These are phyloP conservation scores for Callaeas wilsoni DNA, from an alignment of 2,113 vertebrate species.

Conservation along the genomic window DNA sequence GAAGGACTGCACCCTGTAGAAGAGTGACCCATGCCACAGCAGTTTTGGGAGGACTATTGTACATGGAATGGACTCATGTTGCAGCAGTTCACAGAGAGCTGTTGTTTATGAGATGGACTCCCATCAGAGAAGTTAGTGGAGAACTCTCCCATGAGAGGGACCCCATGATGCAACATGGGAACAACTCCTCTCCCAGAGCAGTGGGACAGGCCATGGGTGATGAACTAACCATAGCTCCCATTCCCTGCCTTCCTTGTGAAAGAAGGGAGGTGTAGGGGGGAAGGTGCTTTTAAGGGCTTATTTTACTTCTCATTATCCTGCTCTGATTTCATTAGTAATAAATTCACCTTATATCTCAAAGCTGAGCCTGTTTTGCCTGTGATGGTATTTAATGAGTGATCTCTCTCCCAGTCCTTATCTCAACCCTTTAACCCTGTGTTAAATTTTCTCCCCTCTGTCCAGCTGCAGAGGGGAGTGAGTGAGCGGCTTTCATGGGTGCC, in stretches of 20 bases:
- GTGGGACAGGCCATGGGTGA: background rate
- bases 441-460: background rate
- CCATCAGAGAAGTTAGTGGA: accelerated
- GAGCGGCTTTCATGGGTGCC: background rate
- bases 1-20: background rate
- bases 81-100: background rate
- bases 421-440: background rate
- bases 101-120: background rate
- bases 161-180: background rate
- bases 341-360: background rate
- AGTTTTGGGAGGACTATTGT: background rate
- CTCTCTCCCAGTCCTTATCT: background rate
- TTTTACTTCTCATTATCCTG: background rate
- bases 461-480: background rate
- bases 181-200: background rate
- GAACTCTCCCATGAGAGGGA: background rate
- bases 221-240: background rate
- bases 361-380: background rate
- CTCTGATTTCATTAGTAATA: background rate
- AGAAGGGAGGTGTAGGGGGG: too few species aligned
- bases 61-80: accelerated
- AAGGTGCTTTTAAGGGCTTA: background rate
- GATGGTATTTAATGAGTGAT: background rate
- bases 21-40: background rate
- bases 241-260: background rate